Conservation (phyloP, 2,113 vertebrate species). For the Todiramphus saurophagus region DNA sequence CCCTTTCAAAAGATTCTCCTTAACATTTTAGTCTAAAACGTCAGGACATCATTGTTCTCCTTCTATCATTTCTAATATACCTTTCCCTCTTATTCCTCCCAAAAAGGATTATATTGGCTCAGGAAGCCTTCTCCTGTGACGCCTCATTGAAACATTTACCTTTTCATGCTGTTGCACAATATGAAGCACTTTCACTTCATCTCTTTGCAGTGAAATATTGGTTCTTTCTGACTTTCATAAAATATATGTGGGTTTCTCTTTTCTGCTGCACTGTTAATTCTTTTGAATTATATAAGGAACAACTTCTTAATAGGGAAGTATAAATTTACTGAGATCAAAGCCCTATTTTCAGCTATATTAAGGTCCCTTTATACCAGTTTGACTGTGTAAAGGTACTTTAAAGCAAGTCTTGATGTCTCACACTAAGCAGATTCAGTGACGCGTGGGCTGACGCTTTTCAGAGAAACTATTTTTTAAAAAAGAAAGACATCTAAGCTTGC, state of each 20-base stretch:
- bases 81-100: neutral
- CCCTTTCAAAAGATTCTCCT: neutral
- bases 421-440: neutral
- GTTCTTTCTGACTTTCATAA: neutral
- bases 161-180: neutral
- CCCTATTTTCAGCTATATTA: neutral
- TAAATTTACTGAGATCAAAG: slow-evolving; percentile 32
- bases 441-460: neutral
- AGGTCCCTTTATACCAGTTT: neutral
- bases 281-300: neutral
- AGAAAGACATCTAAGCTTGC: neutral
- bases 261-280: neutral
- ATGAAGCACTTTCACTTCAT: neutral
- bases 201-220: neutral
- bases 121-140: neutral
- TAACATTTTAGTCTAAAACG: neutral
- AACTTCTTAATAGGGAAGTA: neutral
- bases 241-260: neutral
- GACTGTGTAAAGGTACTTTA: neutral
- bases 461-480: neutral
- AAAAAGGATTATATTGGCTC: neutral
- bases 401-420: neutral
- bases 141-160: neutral
- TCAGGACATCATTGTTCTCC: neutral
- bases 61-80: neutral